Conservation (phyloP, 2,113 vertebrate genomes). For the Ameiurus melas region DNA sequence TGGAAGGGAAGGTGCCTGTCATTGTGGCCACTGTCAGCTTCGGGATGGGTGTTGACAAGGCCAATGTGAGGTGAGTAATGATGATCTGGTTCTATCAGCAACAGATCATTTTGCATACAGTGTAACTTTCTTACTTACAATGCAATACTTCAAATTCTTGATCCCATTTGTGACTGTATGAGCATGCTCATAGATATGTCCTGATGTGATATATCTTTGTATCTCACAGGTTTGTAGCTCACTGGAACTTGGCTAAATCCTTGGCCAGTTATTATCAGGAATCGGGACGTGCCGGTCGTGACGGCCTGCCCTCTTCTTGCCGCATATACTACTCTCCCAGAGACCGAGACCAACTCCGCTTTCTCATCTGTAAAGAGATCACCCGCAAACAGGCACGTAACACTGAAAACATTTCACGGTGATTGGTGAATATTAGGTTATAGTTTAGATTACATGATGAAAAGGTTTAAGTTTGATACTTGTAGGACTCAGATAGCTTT, state of each 20-base stretch:
- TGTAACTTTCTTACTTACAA: not conserved
- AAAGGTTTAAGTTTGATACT: not conserved
- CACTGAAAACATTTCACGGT: not conserved
- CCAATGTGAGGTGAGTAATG: conserved; percentile 84
- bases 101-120: not conserved
- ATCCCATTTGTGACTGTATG: not conserved
- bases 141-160: not conserved
- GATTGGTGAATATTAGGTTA: not conserved
- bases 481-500: not conserved
- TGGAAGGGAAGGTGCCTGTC: conserved; percentile 87
- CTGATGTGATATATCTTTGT: not conserved
- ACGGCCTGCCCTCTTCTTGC: conserved; percentile 88
- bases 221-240: conserved; percentile 86
- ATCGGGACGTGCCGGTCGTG: conserved; percentile 92
- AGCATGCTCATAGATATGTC: not conserved
- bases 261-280: conserved; percentile 98
- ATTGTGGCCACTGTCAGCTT: conserved; percentile 98
- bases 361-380: conserved; percentile 89
- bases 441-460: not conserved
- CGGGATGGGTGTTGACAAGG: conserved; percentile 98
- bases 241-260: conserved; percentile 97
- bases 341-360: conserved; percentile 86
- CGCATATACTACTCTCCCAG: conserved; percentile 89
- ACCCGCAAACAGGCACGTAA: conserved; percentile 76
- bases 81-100: not conserved